phyloP scores from a whole-genome alignment of 2,888 invertebrate genomes.

The Trypoxylon attenuatum region DNA sequence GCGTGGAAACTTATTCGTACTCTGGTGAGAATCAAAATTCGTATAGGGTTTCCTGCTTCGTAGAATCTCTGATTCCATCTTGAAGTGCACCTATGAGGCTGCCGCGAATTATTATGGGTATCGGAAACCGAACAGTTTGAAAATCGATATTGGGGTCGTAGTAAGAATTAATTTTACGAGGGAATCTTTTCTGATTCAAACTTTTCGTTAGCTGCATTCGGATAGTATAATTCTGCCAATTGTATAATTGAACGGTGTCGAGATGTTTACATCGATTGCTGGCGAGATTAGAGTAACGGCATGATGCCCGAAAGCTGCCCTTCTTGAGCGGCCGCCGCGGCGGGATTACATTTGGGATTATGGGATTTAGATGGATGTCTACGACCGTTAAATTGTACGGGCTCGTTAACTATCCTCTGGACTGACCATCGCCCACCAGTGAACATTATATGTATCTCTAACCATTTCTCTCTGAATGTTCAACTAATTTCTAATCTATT shows the following conservation, averaged over 20 bases:
- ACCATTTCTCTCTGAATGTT: neutral
- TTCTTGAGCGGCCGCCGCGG: constrained; percentile 6
- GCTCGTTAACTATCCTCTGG: constrained; percentile 24
- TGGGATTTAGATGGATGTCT: constrained; percentile 21
- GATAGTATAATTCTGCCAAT: neutral
- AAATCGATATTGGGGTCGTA: too few species aligned
- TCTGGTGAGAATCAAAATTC: too few species aligned
- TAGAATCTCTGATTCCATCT: too few species aligned
- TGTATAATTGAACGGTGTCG: neutral
- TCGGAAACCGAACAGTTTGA: too few species aligned
- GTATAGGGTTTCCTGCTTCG: too few species aligned
- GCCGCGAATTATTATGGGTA: too few species aligned
- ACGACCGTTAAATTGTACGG: constrained; percentile 26
- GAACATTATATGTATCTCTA: neutral
- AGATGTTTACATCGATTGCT: constrained; percentile 8
- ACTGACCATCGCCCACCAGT: constrained; percentile 7
- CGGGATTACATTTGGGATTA: constrained; percentile 40
- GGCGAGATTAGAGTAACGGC: neutral
- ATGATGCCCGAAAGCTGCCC: constrained; percentile 7
- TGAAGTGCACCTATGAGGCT: too few species aligned
- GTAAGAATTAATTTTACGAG: too few species aligned
- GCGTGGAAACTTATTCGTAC: too few species aligned
- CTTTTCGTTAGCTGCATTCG: too few species aligned
- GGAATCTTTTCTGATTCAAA: too few species aligned
- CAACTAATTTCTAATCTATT: neutral